Base-by-base conservation (phyloP, 2,113 vertebrate genomes). In the Pongo abelii region DNA sequence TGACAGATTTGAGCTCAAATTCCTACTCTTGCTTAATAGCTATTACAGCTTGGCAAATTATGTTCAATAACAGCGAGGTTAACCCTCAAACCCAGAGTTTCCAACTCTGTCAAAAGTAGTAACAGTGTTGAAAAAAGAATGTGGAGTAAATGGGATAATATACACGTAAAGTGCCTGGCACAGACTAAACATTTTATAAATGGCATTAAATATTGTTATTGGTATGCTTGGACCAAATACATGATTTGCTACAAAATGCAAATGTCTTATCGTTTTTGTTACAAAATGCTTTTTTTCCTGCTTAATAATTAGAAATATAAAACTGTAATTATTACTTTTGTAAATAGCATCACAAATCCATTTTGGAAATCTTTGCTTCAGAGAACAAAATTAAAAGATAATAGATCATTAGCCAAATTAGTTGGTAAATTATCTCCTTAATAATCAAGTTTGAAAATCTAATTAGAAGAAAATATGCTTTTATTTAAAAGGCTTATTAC, bases 401-500 rank as follows among this genome's bases (percentile, higher is more conserved):
- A 87, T 1, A 88, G 7, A 92, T 69, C 40, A 64, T 32, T 64
- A 64, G 61, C 61, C 61, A 87, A 38, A 72, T 90, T 70, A 93
- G 84, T 4, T 46, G n/a, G 83, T 80, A 97, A 96, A 55, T 87
- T 38, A 32, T 89, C 69, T 94, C 32, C 38, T 95, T 95, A 90
- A 86, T 50, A 92, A 86, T 77, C 32, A 79, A 86, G 48, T 59
- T 55, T 97, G 8, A 96, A 94, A 95, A 77, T 5, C 27, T 79
- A 91, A 48, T 77, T 77, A 61, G 6, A 94, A 78, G 50, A 93
- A 92, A 96, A 83, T 30, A 84, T 18, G 38, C 27, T 86, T 91
- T 89, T 85, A 84, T 12, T 95, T 97, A 91, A 67, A 93, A 95
- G 80, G 85, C 61, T 91, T 52, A 84, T 98, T 98, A 99, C 99